Percentiles rank a stretch among this genome's conserved stretches.
Evolutionary conservation across 1,140 invertebrate species (phyloP).

Genomic region (Campodea augens): DNA sequence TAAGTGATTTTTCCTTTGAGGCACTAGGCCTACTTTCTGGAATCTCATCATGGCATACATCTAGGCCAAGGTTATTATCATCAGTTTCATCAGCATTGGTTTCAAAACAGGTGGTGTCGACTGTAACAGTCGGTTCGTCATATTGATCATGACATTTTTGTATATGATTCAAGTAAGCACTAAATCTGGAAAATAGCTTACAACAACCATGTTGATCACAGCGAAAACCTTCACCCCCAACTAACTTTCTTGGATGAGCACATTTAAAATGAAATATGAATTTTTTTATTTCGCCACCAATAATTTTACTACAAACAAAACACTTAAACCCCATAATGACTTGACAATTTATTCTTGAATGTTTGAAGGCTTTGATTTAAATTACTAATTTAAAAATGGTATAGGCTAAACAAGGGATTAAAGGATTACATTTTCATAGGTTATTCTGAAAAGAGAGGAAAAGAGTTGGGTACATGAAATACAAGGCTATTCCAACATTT

Average conservation of each 20-base stretch:
- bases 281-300: background rate
- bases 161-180: background rate
- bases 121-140: background rate
- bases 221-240: background rate
- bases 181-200: background rate
- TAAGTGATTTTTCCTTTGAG: background rate
- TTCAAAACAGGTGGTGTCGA: background rate
- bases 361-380: background rate
- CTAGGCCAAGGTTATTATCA: too few species aligned
- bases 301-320: background rate
- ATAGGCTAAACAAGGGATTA: background rate
- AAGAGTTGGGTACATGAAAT: too few species aligned
- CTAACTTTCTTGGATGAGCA: background rate
- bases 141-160: background rate
- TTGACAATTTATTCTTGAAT: background rate
- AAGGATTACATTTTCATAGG: background rate
- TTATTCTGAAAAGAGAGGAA: background rate
- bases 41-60: too few species aligned
- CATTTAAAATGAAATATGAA: background rate
- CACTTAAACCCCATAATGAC: background rate
- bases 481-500: too few species aligned
- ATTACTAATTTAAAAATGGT: background rate
- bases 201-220: background rate
- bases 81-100: background rate
- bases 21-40: too few species aligned